Evolutionary conservation across 2,888 invertebrate genomes (phyloP).

Genomic region (Liposcelis brunnea): DNA sequence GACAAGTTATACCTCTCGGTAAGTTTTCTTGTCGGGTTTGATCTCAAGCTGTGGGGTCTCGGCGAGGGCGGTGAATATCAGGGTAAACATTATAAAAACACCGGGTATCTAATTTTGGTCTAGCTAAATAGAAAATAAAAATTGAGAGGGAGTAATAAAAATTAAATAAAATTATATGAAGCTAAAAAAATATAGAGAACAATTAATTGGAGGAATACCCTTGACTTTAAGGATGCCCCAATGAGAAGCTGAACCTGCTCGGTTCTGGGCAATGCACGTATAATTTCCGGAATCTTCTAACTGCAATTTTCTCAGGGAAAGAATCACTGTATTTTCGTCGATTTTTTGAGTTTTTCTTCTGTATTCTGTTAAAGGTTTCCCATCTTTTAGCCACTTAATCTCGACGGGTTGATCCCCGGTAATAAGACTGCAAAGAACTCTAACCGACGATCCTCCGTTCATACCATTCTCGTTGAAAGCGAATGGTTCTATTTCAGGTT

Average conservation of each 20-base stretch:
- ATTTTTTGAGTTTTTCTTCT: constrained; percentile 24
- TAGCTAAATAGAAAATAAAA: too few relatives aligned
- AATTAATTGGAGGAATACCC: too few relatives aligned
- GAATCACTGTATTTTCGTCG: constrained; percentile 31
- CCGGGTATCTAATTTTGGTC: too few relatives aligned
- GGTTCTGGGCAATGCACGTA: constrained; percentile 37
- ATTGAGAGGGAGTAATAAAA: background rate
- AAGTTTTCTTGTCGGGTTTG: too few relatives aligned
- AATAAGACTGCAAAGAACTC: constrained; percentile 36
- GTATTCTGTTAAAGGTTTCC: constrained; percentile 18
- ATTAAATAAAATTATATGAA: background rate
- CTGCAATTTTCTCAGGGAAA: constrained; percentile 29
- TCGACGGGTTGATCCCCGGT: constrained; percentile 57
- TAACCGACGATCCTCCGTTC: constrained; percentile 33
- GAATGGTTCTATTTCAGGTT: constrained; percentile 36
- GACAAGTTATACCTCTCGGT: too few relatives aligned
- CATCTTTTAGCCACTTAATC: constrained; percentile 39
- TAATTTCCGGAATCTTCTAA: constrained; percentile 34
- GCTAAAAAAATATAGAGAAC: constrained; percentile 1
- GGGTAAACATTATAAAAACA: too few relatives aligned
- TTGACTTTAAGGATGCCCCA: constrained; percentile 37
- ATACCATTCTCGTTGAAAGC: constrained; percentile 31
- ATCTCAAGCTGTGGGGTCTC: too few relatives aligned
- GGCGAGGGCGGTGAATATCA: too few relatives aligned
- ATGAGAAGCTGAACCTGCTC: constrained; percentile 33